phyloP scores from a whole-genome alignment of 2,888 invertebrate species.

The Epistrophella euchroma region DNA sequence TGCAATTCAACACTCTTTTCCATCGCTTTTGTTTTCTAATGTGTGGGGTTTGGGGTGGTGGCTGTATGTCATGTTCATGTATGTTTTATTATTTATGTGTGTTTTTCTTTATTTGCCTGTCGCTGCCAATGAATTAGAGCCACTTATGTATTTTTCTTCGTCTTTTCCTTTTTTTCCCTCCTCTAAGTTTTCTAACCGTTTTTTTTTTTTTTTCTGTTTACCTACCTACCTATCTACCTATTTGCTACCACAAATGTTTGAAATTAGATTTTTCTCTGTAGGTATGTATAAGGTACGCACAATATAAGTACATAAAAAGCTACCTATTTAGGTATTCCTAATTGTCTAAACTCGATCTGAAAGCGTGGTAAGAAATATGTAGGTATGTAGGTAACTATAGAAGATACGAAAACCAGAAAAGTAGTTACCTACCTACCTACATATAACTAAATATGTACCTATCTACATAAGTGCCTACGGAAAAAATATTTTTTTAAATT shows the following conservation, averaged over 20 bases:
- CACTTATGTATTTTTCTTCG: constrained; percentile 57
- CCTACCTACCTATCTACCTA: not conserved
- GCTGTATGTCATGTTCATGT: no score
- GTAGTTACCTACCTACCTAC: no score
- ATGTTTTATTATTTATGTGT: constrained; percentile 1
- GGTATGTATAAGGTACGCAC: no score
- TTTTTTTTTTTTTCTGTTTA: constrained; percentile 10
- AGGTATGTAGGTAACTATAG: no score
- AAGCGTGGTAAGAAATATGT: not conserved
- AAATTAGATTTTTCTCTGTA: constrained; percentile 23
- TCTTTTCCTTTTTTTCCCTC: not conserved
- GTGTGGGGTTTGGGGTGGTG: constrained; percentile 11
- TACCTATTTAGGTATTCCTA: no score
- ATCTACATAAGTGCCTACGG: no score
- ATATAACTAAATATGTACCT: no score
- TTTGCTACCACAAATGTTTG: constrained; percentile 1
- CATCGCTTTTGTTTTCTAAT: not conserved
- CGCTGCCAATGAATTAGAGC: constrained; percentile 73
- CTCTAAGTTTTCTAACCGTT: not conserved
- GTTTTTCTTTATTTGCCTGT: constrained; percentile 33
- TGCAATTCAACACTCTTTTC: constrained; percentile 35
- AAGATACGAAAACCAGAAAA: not conserved
- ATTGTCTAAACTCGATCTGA: not conserved
- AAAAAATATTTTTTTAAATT: not conserved
- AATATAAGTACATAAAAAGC: no score